Evolutionary conservation across 2,113 vertebrate species (phyloP), one percentile per base, ranked within the genome.

Genomic region (Misgurnus mizolepis): DNA sequence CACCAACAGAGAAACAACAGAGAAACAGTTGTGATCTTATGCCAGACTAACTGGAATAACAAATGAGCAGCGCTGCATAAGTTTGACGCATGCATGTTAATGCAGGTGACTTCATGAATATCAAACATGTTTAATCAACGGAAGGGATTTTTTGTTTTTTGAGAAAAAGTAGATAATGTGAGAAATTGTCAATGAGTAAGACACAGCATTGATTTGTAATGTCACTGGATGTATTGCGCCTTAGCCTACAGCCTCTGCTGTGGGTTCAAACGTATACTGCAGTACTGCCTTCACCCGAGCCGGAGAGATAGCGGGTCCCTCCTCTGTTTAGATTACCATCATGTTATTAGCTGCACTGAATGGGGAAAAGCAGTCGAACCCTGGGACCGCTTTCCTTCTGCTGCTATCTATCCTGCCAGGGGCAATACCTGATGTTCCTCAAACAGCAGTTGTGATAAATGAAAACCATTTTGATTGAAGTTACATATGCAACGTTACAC

Each of bases 61-160:
- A 45, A 82, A 83, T 18, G 55, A 70, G 84, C 81, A 82, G 85
- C 60, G 83, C 17, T 50, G 84, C 85, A 86, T 82, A 90, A 88
- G 83, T 92, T 91, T 62, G 49, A 10, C 53, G 22, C 5, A 88
- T 92, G 86, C 87, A 92, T 91, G 91, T 86, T 76, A 72, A 93
- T 86, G 70, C 77, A 80, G 80, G 43, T 15, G 6, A 80, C 67
- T 86, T 91, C 90, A 93, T 92, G 78, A 88, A 93, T 92, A 92
- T 92, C 90, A 92, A 92, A 91, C 89, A 81, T 22, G n/a, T 67
- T 74, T 64, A 55, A 11, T 89, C 27, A 2, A 34, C 27, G 3
- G 85, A 91, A 92, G 88, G 84, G 88, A 85, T 61, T 60, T 17
- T 47, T 47, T 5, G 2, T 47, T 47, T 10, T 10, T 8, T 47